A percentile compares a stretch with the other conserved stretches of the same genome.
phyloP scores from a whole-genome alignment of 35 echinoderm and acorn worm species.

The Ptychodera flava region DNA sequence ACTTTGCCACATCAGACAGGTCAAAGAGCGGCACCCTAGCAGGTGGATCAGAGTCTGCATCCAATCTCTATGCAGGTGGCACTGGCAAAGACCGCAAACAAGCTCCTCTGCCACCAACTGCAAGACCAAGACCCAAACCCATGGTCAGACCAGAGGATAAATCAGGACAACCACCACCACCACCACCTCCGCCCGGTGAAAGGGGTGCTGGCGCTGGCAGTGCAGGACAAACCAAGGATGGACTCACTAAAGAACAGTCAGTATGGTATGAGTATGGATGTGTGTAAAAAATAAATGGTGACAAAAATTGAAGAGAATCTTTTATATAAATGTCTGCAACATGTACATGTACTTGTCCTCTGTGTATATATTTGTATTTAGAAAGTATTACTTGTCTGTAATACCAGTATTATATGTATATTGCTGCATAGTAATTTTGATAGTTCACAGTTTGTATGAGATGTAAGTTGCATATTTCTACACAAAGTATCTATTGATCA shows the following conservation, averaged over 20 bases:
- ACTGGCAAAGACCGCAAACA: not conserved
- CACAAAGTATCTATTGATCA: not conserved
- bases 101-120: not conserved
- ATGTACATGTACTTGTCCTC: not conserved
- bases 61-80: no score
- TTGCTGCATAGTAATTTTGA: not conserved
- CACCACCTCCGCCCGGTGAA: not conserved
- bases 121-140: not conserved
- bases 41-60: not conserved
- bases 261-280: slow-evolving; percentile 99
- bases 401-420: not conserved
- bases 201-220: not conserved
- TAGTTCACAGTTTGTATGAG: not conserved
- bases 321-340: not conserved
- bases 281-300: slow-evolving; percentile 34
- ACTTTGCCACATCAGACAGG: not conserved
- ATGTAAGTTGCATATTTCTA: not conserved
- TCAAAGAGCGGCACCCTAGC: not conserved
- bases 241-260: slow-evolving; percentile 60
- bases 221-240: slow-evolving; percentile 6
- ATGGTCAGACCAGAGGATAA: not conserved
- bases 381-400: not conserved
- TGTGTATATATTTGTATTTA: slow-evolving; percentile 16
- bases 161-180: not conserved
- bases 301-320: not conserved